Evolutionary conservation across 2,888 invertebrate genomes (phyloP).

Genomic region (Strigamia crassipes): DNA sequence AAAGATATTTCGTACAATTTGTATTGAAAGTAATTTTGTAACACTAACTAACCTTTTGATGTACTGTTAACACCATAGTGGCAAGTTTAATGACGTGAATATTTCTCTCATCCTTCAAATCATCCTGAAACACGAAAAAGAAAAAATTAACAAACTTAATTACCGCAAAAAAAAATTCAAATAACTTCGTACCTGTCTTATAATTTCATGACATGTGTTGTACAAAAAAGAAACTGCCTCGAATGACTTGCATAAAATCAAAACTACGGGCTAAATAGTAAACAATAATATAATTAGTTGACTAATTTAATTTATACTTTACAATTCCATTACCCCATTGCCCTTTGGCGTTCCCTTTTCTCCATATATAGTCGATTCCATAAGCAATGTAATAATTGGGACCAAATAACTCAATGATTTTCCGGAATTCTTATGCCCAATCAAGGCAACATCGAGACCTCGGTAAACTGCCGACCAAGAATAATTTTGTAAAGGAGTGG

Average conservation of each 20-base stretch:
- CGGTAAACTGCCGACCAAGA: constrained; percentile 72
- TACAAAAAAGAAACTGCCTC: constrained; percentile 60
- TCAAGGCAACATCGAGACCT: constrained; percentile 68
- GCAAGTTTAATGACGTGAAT: not conserved
- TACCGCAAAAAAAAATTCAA: not conserved
- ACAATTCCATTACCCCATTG: not conserved
- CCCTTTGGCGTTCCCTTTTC: not conserved
- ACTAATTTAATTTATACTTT: not conserved
- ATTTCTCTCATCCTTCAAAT: not conserved
- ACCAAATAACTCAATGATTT: constrained; percentile 75
- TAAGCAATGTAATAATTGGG: constrained; percentile 57
- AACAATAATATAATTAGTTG: constrained; percentile 50
- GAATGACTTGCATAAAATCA: constrained; percentile 71
- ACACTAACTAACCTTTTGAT: not conserved
- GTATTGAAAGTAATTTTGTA: too few relatives aligned
- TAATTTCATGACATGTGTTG: constrained; percentile 45
- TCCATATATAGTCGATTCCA: constrained; percentile 45
- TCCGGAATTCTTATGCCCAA: constrained; percentile 67
- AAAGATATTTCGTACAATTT: not conserved
- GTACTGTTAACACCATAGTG: not conserved
- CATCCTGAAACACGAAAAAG: not conserved
- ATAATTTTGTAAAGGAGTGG: constrained; percentile 69
- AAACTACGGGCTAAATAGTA: constrained; percentile 66
- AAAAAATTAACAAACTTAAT: not conserved
- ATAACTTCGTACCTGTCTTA: not conserved